A percentile compares a stretch with the other conserved stretches of the same genome.
phyloP scores from a whole-genome alignment of 2,797 vertebrate species.

The Pseudotriccus pelzelni region DNA sequence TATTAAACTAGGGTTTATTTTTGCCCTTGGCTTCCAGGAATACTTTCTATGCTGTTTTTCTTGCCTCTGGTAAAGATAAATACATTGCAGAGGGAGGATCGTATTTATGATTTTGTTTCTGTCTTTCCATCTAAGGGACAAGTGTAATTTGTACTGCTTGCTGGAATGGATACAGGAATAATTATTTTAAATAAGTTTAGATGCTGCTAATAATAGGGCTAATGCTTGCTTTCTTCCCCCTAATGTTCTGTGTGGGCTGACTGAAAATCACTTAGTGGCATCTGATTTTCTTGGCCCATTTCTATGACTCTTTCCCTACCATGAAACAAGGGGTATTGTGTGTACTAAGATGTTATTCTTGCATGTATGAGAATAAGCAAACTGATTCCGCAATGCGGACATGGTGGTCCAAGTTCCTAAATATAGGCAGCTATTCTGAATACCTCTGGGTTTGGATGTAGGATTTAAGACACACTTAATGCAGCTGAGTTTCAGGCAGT shows the following conservation, averaged over 20 bases:
- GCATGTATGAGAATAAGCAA: background rate
- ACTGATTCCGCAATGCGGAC: background rate
- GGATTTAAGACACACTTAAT: background rate
- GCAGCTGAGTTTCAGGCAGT: background rate
- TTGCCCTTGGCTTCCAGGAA: background rate
- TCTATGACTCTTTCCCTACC: background rate
- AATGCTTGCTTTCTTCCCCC: constrained; percentile 4
- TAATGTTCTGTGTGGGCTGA: constrained; percentile 29
- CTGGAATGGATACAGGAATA: constrained; percentile 17
- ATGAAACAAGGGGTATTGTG: background rate
- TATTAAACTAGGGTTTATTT: background rate
- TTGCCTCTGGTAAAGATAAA: background rate
- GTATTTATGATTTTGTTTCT: constrained; percentile 8
- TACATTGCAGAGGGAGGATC: constrained; percentile 2
- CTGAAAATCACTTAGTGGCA: background rate
- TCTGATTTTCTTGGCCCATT: constrained; percentile 1
- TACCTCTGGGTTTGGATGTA: background rate
- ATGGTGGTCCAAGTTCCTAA: background rate
- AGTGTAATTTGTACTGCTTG: background rate
- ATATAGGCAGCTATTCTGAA: background rate
- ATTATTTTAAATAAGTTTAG: constrained; percentile 30
- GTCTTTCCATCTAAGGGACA: background rate
- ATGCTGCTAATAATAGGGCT: constrained; percentile 43
- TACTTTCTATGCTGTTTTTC: background rate
- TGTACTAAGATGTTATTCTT: background rate